Evolutionary conservation across 2,888 invertebrate species (phyloP).

Genomic region (Antheraea yamamai): DNA sequence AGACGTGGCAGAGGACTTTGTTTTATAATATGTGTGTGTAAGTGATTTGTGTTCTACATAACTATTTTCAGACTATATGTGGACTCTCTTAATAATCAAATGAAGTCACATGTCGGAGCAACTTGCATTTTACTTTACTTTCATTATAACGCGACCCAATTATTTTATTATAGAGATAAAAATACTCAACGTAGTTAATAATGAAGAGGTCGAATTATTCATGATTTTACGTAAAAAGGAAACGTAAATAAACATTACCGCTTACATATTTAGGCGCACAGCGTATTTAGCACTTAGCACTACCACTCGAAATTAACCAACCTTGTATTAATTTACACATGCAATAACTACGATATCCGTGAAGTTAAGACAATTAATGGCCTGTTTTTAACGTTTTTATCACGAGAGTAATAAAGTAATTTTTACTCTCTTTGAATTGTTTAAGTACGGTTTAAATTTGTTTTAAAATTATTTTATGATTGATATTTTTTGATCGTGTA

Average conservation of each 20-base stretch:
- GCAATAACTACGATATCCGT: not conserved
- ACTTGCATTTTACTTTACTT: not conserved
- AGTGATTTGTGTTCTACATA: no score
- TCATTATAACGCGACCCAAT: not conserved
- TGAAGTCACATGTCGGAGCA: not conserved
- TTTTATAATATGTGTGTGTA: no score
- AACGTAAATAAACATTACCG: not conserved
- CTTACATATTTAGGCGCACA: constrained; percentile 9
- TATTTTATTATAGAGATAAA: not conserved
- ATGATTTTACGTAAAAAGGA: not conserved
- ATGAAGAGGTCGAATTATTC: not conserved
- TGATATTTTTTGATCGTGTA: no score
- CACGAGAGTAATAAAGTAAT: no score
- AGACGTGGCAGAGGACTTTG: no score
- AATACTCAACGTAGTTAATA: not conserved
- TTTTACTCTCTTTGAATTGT: no score
- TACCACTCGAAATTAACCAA: constrained; percentile 2
- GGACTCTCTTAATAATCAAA: not conserved
- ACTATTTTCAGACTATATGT: no score
- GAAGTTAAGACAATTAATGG: not conserved
- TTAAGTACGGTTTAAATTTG: no score
- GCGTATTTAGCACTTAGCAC: constrained; percentile 20
- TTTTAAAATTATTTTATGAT: no score
- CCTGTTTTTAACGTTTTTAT: not conserved
- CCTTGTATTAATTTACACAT: constrained; percentile 12